Percentiles rank a stretch among this genome's conserved stretches.
Conservation (phyloP, 2,797 vertebrate species). For the Micrastur ruficollis region DNA sequence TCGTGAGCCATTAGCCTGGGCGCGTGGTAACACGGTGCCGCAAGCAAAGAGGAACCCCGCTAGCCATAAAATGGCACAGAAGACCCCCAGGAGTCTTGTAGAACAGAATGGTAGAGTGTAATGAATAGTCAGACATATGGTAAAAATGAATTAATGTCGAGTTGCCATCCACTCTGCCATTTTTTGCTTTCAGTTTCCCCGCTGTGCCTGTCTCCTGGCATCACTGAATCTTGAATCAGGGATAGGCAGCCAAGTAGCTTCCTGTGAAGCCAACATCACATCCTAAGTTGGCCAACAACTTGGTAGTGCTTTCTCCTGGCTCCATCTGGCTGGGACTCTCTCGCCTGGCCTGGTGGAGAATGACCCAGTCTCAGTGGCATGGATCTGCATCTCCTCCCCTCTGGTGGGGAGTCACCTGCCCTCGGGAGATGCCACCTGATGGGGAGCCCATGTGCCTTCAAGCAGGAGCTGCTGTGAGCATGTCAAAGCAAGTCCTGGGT, state of each 20-base stretch:
- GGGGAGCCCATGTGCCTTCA: background rate
- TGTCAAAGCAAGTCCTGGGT: background rate
- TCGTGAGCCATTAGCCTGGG: background rate
- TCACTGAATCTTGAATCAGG: conserved; percentile 66
- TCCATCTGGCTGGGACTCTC: conserved; percentile 36
- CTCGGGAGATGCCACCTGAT: background rate
- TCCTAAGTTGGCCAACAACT: conserved; percentile 62
- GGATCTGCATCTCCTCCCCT: background rate
- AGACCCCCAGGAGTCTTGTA: conserved; percentile 64
- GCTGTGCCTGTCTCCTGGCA: conserved; percentile 64
- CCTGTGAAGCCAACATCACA: conserved; percentile 59
- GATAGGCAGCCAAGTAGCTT: conserved; percentile 60
- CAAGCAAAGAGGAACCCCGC: background rate
- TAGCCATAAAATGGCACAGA: conserved; percentile 40
- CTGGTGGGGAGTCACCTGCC: background rate
- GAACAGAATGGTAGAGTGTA: conserved; percentile 61
- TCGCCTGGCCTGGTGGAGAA: background rate
- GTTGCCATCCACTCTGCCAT: conserved; percentile 66
- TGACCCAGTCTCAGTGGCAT: background rate
- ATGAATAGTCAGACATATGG: conserved; percentile 70
- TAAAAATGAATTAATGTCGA: conserved; percentile 68
- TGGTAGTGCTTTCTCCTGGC: conserved; percentile 33
- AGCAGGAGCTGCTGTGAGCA: background rate
- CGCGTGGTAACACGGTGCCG: rapidly evolving
- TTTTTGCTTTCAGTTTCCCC: conserved; percentile 67